Percentiles rank a stretch among this genome's conserved stretches.
Conservation (phyloP, 2,888 invertebrate genomes). For the Gibbula magus region DNA sequence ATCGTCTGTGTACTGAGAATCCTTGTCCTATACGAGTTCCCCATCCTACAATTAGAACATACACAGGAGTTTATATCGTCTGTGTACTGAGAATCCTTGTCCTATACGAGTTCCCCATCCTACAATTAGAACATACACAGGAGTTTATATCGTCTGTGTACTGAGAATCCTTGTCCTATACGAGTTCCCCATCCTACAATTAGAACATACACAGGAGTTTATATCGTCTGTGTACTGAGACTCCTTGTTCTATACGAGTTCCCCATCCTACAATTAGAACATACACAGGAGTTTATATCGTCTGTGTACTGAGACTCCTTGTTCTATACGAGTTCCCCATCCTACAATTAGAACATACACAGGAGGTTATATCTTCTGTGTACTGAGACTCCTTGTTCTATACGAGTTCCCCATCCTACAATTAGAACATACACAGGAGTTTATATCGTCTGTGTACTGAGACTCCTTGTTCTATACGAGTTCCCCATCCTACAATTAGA, state of each 20-base stretch:
- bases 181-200: constrained; percentile 74
- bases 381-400: constrained; percentile 78
- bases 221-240: no score
- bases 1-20: no score
- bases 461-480: constrained; percentile 78
- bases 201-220: no score
- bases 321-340: constrained; percentile 78
- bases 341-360: constrained; percentile 35
- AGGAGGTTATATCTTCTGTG: no score
- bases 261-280: constrained; percentile 58
- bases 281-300: no score
- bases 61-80: no score
- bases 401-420: constrained; percentile 74
- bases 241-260: constrained; percentile 78
- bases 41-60: constrained; percentile 49
- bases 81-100: constrained; percentile 77
- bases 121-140: constrained; percentile 20
- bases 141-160: no score
- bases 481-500: constrained; percentile 66
- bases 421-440: no score
- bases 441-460: no score
- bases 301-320: constrained; percentile 77
- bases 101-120: constrained; percentile 78
- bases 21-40: constrained; percentile 78
- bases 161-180: constrained; percentile 78